Evolutionary conservation across 2,888 invertebrate species (phyloP), one percentile per base, ranked within the genome.

Genomic region (Trachelus tabidus): DNA sequence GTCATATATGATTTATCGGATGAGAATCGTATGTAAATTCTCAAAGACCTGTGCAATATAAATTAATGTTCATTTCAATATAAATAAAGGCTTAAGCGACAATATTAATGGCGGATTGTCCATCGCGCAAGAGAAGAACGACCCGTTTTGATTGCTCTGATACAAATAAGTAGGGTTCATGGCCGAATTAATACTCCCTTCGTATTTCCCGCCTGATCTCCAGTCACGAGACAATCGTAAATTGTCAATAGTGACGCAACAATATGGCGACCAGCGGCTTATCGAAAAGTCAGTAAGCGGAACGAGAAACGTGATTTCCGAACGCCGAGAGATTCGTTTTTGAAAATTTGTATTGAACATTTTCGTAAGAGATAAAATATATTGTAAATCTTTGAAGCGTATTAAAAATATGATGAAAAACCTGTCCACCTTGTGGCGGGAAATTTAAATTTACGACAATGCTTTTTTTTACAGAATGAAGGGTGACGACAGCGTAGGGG

Each of bases 391-490:
- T 56, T 56, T 56, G 15, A 56, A 56, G 9, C 0, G 23, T 23
- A 23, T 56, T 4, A 0, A 56, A 9, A 23, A 56, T 9, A 23
- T 56, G 0, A 56, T 23, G 15, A 6, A 15, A 56, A 23, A 56
- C 23, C 56, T 23, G 1, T 56, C 23, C 9, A 2, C 6, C 9
- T 9, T 56, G 15, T 23, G 23, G 56, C 15, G 56, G 9, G 56
- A 56, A 4, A 23, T 56, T 56, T 56, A 1, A 23, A 23, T 56
- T 56, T 23, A 23, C 9, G 23, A 23, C 23, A 23, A 56, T 56
- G 35, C 40, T 77, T 33, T 78, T 76, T 76, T 76, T 82, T 83
- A 30, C 78, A 89, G 86, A 80, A 90, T 90, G 90, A 90, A 84
- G 82, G 86, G 85, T 73, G 78, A 79, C 73, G 84, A 85, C 77